These are phyloP conservation scores for Bufotes viridis DNA, from an alignment of 2,797 vertebrate genomes.

Conservation along the genomic window DNA sequence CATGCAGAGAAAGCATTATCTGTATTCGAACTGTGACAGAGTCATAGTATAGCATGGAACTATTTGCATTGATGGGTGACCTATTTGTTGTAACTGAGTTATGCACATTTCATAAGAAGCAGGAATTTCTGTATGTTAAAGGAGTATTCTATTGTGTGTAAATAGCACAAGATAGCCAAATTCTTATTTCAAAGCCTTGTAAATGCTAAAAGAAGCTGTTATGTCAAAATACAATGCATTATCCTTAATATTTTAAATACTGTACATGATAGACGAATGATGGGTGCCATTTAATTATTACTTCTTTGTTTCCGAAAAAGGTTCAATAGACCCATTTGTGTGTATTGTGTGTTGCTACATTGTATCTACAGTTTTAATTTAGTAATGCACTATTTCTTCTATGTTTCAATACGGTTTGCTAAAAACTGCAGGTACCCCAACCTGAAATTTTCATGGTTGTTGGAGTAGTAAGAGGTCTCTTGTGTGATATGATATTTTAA, in stretches of 20 bases:
- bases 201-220: not conserved
- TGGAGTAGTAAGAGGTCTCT: not conserved
- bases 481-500: not conserved
- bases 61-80: not conserved
- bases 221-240: not conserved
- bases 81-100: not conserved
- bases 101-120: not conserved
- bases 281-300: not conserved
- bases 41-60: not conserved
- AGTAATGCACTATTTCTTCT: too few species aligned
- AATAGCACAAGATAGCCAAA: too few species aligned
- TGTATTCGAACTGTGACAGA: not conserved
- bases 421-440: too few species aligned
- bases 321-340: not conserved
- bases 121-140: too few species aligned
- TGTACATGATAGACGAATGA: too few species aligned
- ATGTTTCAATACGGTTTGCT: too few species aligned
- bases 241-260: not conserved
- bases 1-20: constrained; percentile 7
- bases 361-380: too few species aligned
- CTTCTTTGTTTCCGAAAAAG: not conserved
- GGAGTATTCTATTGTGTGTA: too few species aligned
- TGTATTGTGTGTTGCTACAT: too few species aligned
- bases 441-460: too few species aligned
- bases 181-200: too few species aligned